Evolutionary conservation across 2,113 vertebrate genomes (phyloP), one percentile per base, ranked within the genome.

Genomic region (Pandion haliaetus): DNA sequence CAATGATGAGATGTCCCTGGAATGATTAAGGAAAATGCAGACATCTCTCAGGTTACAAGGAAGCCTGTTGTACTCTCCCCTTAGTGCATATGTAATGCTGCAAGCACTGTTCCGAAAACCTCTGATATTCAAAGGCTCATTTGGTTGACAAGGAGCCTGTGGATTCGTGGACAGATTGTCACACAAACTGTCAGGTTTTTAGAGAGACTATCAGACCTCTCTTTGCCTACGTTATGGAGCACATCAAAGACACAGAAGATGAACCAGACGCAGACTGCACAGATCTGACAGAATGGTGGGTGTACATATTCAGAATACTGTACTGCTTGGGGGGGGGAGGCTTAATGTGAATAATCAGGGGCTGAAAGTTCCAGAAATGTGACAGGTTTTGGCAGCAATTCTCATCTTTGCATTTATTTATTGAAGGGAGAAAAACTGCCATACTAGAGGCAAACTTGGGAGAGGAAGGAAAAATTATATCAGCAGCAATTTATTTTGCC

Each of bases 101-200:
- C 87, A 86, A 88, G 66, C 67, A 42, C 78, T 54, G n/a, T 85
- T 92, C 94, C 63, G 47, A 63, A 97, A 96, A 94, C 82, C 76
- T 97, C 89, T 77, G 92, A 90, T 91, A 93, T 97, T 98, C 97
- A 97, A 83, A 95, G 98, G 97, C 96, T 96, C 96, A 90, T 96
- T 86, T 96, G 92, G 95, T 96, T 93, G 93, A 98, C 95, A 97
- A 97, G 93, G 78, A 97, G 81, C 91, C 95, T 78, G 87, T 88
- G 86, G 96, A 97, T 77, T 61, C 78, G 79, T 95, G 90, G 90
- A 98, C 98, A 97, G 98, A 91, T 82, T 97, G 98, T 98, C 98
- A 98, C 95, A 97, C 95, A 95, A 98, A 97, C 97, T 98, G 97
- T 98, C 98, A 98, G 97, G 97, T 96, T 98, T 98, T 97, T 95